A percentile compares a stretch with the other conserved stretches of the same genome.
Conservation (phyloP, 92 coral and sea anemone genomes). For the Siderastrea radians region DNA sequence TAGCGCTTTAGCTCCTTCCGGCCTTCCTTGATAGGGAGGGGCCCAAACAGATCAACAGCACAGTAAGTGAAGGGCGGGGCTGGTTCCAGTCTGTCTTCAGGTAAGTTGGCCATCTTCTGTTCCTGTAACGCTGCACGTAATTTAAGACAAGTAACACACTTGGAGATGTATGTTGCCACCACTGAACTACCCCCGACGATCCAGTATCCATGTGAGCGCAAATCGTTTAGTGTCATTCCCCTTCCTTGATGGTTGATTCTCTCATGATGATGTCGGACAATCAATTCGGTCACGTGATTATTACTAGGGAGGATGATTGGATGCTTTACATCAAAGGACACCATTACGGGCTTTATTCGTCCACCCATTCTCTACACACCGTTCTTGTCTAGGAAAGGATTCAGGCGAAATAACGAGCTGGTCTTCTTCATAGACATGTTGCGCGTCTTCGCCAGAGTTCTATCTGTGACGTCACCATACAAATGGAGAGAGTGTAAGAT, state of each 20-base stretch:
- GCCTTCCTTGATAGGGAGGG: constrained; percentile 41
- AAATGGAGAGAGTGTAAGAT: neutral
- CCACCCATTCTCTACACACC: constrained; percentile 46
- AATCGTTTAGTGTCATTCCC: constrained; percentile 40
- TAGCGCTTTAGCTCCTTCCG: constrained; percentile 44
- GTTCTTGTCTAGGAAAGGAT: constrained; percentile 39
- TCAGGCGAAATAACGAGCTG: constrained; percentile 29
- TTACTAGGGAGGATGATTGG: constrained; percentile 44
- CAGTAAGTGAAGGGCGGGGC: constrained; percentile 29
- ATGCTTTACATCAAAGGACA: constrained; percentile 33
- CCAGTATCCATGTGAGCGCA: neutral
- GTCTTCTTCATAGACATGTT: too few relatives aligned
- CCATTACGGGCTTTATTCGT: neutral
- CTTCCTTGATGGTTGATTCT: constrained; percentile 30
- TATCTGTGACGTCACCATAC: neutral
- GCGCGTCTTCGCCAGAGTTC: neutral
- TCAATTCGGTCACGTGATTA: constrained; percentile 12
- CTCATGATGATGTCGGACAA: constrained; percentile 26
- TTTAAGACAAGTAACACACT: constrained; percentile 33
- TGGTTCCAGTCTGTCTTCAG: neutral
- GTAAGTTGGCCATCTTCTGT: constrained; percentile 52
- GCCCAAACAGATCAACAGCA: constrained; percentile 43
- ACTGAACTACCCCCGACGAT: constrained; percentile 34
- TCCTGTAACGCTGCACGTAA: constrained; percentile 23
- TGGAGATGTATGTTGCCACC: constrained; percentile 33